These are phyloP conservation scores for Shinisaurus crocodilurus DNA, from an alignment of 2,113 vertebrate genomes.

Conservation along the genomic window DNA sequence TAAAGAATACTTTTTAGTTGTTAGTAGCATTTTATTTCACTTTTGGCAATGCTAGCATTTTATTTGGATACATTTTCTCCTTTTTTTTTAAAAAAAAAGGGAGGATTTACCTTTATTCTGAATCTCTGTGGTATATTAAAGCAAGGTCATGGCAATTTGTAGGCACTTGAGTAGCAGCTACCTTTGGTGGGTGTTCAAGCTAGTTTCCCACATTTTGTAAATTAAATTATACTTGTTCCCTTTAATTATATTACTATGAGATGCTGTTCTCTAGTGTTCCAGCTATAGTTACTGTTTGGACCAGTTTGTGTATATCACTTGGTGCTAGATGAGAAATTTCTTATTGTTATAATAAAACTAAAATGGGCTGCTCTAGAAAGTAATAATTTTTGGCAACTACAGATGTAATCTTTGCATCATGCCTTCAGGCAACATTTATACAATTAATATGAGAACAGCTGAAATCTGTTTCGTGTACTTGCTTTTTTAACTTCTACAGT, in stretches of 20 bases:
- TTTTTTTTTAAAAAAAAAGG: not conserved
- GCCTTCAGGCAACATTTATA: slow-evolving; percentile 29
- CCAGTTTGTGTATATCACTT: slow-evolving; percentile 7
- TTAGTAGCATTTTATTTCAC: not conserved
- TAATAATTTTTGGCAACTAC: slow-evolving; percentile 34
- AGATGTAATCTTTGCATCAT: slow-evolving; percentile 26
- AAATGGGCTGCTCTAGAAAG: not conserved
- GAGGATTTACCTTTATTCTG: not conserved
- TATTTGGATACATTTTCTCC: not conserved
- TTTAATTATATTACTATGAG: not conserved
- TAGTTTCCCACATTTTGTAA: not conserved
- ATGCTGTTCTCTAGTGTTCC: not conserved
- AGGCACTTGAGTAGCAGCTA: not conserved
- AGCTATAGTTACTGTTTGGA: not conserved
- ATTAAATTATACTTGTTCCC: too few species aligned
- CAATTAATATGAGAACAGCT: slow-evolving; percentile 22
- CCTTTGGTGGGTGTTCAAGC: not conserved
- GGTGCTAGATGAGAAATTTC: not conserved
- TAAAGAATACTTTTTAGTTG: not conserved
- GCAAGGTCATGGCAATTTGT: not conserved
- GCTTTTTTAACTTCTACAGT: not conserved
- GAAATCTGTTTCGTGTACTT: slow-evolving; percentile 15
- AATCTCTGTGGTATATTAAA: not conserved
- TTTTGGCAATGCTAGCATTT: not conserved
- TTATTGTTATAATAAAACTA: not conserved